A percentile compares a stretch with the other conserved stretches of the same genome.
phyloP scores from a whole-genome alignment of 1,140 invertebrate genomes.

The Sitodiplosis mosellana region DNA sequence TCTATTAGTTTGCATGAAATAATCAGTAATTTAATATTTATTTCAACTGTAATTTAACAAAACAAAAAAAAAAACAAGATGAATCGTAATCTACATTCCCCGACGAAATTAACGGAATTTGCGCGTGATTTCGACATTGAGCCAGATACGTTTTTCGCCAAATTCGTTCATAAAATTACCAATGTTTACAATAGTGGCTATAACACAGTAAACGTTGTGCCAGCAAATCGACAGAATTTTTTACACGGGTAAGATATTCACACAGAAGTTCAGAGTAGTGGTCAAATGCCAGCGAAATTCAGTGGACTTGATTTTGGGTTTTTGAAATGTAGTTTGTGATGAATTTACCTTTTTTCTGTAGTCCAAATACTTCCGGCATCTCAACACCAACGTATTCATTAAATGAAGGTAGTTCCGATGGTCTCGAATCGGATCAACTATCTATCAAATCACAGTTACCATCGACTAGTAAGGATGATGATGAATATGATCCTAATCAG shows the following conservation, averaged over 20 bases:
- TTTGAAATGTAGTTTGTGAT: not conserved
- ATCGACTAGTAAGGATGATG: not conserved
- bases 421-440: not conserved
- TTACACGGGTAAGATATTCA: too few species aligned
- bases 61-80: constrained; percentile 20
- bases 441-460: not conserved
- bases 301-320: not conserved
- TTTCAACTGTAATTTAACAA: too few species aligned
- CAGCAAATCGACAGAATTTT: not conserved
- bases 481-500: not conserved
- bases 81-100: constrained; percentile 46
- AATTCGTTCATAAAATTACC: constrained; percentile 24
- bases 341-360: not conserved
- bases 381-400: not conserved
- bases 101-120: constrained; percentile 55
- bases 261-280: too few species aligned
- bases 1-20: too few species aligned
- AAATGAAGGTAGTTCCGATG: not conserved
- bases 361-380: too few species aligned
- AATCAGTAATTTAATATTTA: too few species aligned
- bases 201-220: constrained; percentile 18
- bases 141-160: constrained; percentile 18
- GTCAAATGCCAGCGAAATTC: too few species aligned
- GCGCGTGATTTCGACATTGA: constrained; percentile 29
- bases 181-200: constrained; percentile 24